A percentile compares a stretch with the other conserved stretches of the same genome.
Evolutionary conservation across 1,140 invertebrate genomes (phyloP).

Genomic region (Brachionus koreanus): DNA sequence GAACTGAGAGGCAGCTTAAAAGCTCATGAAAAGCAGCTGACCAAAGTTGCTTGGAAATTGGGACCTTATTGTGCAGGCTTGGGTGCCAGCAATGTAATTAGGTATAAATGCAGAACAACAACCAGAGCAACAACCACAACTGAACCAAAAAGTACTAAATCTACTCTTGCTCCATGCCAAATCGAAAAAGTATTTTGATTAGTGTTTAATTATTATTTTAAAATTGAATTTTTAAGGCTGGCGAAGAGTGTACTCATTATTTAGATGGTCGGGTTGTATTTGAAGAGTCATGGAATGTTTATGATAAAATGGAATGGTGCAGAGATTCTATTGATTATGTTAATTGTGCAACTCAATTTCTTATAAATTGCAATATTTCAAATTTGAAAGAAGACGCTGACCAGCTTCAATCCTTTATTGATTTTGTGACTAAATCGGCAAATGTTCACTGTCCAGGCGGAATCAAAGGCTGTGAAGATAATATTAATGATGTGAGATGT

Average conservation of each 20-base stretch:
- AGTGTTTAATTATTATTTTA: neutral
- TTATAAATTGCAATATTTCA: constrained; percentile 44
- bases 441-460: constrained; percentile 44
- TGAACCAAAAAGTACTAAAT: constrained; percentile 4
- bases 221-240: neutral
- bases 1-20: neutral
- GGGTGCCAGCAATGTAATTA: constrained; percentile 19
- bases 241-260: constrained; percentile 10
- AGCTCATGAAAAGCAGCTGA: neutral
- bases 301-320: constrained; percentile 45
- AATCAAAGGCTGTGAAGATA: constrained; percentile 32
- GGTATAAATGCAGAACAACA: constrained; percentile 39
- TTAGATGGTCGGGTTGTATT: constrained; percentile 29
- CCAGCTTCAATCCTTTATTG: constrained; percentile 31
- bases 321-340: constrained; percentile 28
- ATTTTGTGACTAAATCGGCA: constrained; percentile 22
- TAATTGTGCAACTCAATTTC: constrained; percentile 26
- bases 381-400: constrained; percentile 35
- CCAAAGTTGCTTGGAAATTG: constrained; percentile 25
- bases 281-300: constrained; percentile 20
- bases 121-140: constrained; percentile 33
- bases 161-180: constrained; percentile 18
- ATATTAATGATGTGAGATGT: constrained; percentile 27
- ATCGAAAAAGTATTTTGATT: neutral
- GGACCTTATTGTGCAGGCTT: constrained; percentile 43